Evolutionary conservation across 2,888 invertebrate species (phyloP).

Genomic region (Smittia sp.): DNA sequence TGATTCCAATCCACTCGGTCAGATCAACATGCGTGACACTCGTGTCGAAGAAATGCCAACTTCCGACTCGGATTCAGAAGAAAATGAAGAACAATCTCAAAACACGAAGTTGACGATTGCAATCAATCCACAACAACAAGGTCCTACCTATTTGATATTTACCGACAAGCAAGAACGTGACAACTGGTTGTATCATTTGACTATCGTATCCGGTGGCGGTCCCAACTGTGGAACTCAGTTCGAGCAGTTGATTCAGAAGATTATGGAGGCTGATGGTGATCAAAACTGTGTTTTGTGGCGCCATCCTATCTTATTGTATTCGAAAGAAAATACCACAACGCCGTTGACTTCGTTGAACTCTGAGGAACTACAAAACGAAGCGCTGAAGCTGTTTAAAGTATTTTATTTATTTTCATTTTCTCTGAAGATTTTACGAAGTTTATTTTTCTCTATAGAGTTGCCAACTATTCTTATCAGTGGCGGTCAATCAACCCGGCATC

Average conservation of each 20-base stretch:
- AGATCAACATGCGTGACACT: conserved; percentile 93
- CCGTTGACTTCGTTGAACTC: conserved; percentile 89
- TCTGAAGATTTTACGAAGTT: conserved; percentile 32
- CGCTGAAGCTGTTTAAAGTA: conserved; percentile 84
- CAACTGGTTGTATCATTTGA: conserved; percentile 78
- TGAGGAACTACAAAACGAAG: conserved; percentile 84
- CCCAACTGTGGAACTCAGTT: conserved; percentile 91
- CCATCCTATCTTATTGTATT: conserved; percentile 85
- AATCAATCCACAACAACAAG: conserved; percentile 90
- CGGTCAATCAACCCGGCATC: conserved; percentile 91
- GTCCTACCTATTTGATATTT: conserved; percentile 91
- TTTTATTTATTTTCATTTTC: conserved; percentile 30
- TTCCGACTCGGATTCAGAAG: conserved; percentile 87
- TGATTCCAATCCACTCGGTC: conserved; percentile 89
- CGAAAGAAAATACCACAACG: conserved; percentile 85
- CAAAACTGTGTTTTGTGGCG: conserved; percentile 90
- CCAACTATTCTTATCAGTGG: conserved; percentile 93
- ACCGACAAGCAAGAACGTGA: conserved; percentile 93
- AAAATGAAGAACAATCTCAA: conserved; percentile 71
- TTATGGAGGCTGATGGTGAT: conserved; percentile 96
- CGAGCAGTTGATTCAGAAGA: conserved; percentile 90
- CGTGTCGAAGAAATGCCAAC: conserved; percentile 93
- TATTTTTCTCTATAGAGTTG: conserved; percentile 66
- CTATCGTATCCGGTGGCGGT: conserved; percentile 90
- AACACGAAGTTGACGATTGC: conserved; percentile 80